phyloP scores from a whole-genome alignment of 2,888 invertebrate genomes.

The Pristionchus maxplancki region DNA sequence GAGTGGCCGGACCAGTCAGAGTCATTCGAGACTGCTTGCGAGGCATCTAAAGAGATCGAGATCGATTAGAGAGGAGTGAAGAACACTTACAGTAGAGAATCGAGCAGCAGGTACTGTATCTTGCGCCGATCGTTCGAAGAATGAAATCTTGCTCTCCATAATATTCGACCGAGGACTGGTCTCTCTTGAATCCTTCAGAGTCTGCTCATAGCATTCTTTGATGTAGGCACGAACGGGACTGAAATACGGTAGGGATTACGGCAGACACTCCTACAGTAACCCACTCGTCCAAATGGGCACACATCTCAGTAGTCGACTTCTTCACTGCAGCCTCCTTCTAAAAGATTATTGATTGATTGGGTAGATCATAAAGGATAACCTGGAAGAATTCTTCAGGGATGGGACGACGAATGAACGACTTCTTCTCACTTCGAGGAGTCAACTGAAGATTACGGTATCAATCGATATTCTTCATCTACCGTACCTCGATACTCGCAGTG shows the following conservation, averaged over 20 bases:
- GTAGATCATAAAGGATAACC: neutral
- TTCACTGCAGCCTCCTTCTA: neutral
- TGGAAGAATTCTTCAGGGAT: neutral
- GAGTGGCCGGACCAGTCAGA: slow-evolving; percentile 7
- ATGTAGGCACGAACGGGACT: slow-evolving; percentile 44
- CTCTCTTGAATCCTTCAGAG: slow-evolving; percentile 25
- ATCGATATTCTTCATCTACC: neutral
- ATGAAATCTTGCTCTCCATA: slow-evolving; percentile 33
- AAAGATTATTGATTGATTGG: neutral
- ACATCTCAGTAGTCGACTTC: neutral
- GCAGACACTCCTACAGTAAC: neutral
- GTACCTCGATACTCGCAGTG: slow-evolving; percentile 16
- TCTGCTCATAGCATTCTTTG: slow-evolving; percentile 19
- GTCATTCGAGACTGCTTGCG: slow-evolving; percentile 9
- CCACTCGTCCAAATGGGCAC: slow-evolving; percentile 24
- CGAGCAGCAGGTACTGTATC: neutral
- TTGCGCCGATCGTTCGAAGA: slow-evolving; percentile 5
- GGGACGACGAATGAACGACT: neutral
- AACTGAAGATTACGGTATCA: neutral
- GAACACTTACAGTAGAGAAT: neutral
- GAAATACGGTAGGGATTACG: slow-evolving; percentile 19
- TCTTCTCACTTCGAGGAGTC: slow-evolving; percentile 36
- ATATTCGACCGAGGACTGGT: neutral
- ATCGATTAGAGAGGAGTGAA: neutral
- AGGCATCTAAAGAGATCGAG: neutral